These are phyloP conservation scores for Cryptops parisi DNA, from an alignment of 2,888 invertebrate species.

Conservation along the genomic window DNA sequence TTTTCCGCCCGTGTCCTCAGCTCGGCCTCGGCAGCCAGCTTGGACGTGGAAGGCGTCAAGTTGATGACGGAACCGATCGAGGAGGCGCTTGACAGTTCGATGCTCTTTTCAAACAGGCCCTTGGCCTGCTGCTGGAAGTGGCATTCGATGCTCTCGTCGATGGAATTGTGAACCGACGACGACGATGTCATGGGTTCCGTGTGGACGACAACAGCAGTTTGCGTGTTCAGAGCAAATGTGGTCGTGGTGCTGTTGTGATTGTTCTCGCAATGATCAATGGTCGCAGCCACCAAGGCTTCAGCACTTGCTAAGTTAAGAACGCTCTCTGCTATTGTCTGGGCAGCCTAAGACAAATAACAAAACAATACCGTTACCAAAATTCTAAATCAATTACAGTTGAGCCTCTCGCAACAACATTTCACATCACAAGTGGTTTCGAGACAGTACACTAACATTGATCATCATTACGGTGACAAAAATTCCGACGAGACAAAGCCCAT, in stretches of 20 bases:
- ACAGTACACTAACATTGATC: too few species aligned
- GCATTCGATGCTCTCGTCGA: not conserved
- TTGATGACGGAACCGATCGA: slow-evolving; percentile 8
- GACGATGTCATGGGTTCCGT: slow-evolving; percentile 18
- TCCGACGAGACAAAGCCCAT: too few species aligned
- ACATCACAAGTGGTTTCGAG: too few species aligned
- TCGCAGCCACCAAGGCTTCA: slow-evolving; percentile 38
- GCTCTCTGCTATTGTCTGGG: slow-evolving; percentile 76
- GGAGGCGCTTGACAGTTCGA: slow-evolving; percentile 1
- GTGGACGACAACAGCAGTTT: slow-evolving; percentile 19
- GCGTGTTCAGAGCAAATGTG: slow-evolving; percentile 13
- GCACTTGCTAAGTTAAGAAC: slow-evolving; percentile 56
- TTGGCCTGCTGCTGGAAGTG: not conserved
- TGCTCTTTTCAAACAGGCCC: not conserved
- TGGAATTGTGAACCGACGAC: not conserved
- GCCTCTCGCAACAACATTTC: too few species aligned
- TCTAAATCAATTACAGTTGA: too few species aligned
- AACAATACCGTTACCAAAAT: not conserved
- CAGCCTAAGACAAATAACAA: slow-evolving; percentile 43
- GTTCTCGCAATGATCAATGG: slow-evolving; percentile 14
- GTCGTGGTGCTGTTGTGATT: slow-evolving; percentile 11
- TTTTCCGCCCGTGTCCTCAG: slow-evolving; percentile 1
- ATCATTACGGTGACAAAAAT: too few species aligned
- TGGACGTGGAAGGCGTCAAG: slow-evolving; percentile 10
- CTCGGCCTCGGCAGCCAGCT: not conserved